phyloP scores from a whole-genome alignment of 1,140 invertebrate genomes.

The Drosophila repletoides region DNA sequence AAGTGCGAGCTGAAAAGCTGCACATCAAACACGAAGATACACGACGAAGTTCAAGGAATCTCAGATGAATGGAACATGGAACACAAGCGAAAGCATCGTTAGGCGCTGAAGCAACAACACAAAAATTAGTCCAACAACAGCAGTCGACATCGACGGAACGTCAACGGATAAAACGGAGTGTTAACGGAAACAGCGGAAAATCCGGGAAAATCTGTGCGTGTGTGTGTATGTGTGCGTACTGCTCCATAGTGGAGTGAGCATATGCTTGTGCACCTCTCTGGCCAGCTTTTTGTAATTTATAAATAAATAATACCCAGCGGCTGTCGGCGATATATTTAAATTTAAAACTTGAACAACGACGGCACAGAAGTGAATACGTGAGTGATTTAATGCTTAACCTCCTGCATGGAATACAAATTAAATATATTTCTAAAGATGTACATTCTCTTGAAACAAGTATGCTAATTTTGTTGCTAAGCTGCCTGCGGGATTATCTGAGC shows the following conservation, averaged over 20 bases:
- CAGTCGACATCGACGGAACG: slow-evolving; percentile 54
- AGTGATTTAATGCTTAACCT: slow-evolving; percentile 24
- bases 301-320: slow-evolving; percentile 55
- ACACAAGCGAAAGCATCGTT: slow-evolving; percentile 42
- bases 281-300: slow-evolving; percentile 52
- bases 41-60: slow-evolving; percentile 42
- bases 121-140: slow-evolving; percentile 71
- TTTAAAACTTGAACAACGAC: no score
- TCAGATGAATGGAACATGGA: slow-evolving; percentile 45
- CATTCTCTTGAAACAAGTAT: slow-evolving; percentile 4
- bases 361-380: slow-evolving; percentile 7
- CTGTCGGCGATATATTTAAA: slow-evolving; percentile 54
- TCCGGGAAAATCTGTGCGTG: slow-evolving; percentile 22
- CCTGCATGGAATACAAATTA: not conserved
- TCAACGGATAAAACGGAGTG: slow-evolving; percentile 31
- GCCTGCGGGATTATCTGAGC: not conserved
- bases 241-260: no score
- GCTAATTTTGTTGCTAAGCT: slow-evolving; percentile 22
- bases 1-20: slow-evolving; percentile 42
- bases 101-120: slow-evolving; percentile 35
- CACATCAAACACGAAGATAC: slow-evolving; percentile 27
- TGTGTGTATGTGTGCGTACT: slow-evolving; percentile 4
- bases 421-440: slow-evolving; percentile 3
- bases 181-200: slow-evolving; percentile 34
- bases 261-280: slow-evolving; percentile 27